Conservation (phyloP, 2,113 vertebrate genomes). For the Cynopterus brachyotis region DNA sequence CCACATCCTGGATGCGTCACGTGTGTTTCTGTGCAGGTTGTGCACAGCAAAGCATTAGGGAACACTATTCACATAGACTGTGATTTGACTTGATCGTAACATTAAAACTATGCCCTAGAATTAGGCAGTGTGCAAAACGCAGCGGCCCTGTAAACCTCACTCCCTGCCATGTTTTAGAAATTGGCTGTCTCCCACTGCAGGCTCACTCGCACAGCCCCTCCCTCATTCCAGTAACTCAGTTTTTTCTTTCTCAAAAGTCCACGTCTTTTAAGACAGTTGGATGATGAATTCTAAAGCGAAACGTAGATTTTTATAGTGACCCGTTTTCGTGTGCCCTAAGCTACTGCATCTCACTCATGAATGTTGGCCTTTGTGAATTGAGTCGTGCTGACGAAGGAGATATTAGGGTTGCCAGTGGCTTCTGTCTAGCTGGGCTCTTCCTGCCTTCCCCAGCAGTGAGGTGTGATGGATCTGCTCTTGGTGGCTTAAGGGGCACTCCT, state of each 20-base stretch:
- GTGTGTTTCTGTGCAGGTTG: not conserved
- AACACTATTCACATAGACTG: not conserved
- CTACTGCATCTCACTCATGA: not conserved
- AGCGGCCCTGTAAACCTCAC: not conserved
- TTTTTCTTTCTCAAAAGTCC: not conserved
- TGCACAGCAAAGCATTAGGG: not conserved
- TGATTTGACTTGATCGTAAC: not conserved
- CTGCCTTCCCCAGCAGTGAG: not conserved
- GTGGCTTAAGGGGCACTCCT: not conserved
- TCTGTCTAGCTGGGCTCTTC: not conserved
- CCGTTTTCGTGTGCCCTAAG: not conserved
- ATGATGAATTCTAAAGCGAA: not conserved
- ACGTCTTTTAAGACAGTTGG: not conserved
- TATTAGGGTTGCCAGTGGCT: not conserved
- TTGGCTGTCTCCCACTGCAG: not conserved
- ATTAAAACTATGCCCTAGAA: not conserved
- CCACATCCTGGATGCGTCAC: rapidly evolving
- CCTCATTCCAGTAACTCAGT: not conserved
- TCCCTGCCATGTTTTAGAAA: not conserved
- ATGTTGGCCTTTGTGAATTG: not conserved
- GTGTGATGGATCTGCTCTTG: not conserved
- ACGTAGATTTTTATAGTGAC: not conserved
- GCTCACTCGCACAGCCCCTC: not conserved
- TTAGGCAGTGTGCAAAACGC: not conserved
- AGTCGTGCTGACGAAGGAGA: not conserved